Evolutionary conservation across 2,888 invertebrate species (phyloP).

Genomic region (Serrognathus titanus): DNA sequence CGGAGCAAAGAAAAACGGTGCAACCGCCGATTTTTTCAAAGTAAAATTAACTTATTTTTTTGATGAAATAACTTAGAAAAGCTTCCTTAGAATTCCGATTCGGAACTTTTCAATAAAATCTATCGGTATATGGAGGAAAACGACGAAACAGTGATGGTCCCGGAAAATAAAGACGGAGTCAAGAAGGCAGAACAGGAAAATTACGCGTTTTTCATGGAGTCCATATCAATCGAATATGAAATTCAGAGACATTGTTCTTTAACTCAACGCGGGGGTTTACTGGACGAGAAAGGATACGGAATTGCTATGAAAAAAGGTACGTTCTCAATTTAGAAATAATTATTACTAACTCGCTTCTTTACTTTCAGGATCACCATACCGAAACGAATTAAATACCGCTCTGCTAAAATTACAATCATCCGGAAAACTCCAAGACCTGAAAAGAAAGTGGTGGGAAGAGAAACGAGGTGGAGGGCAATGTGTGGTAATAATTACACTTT

Average conservation of each 20-base stretch:
- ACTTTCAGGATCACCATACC: conserved; percentile 46
- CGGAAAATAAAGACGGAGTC: conserved; percentile 66
- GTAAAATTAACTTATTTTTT: conserved; percentile 49
- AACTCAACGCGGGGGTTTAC: conserved; percentile 65
- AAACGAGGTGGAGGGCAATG: conserved; percentile 66
- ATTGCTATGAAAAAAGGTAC: conserved; percentile 79
- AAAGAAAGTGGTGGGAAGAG: conserved; percentile 89
- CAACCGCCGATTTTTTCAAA: conserved; percentile 85
- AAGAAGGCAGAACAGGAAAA: conserved; percentile 46
- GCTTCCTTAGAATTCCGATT: conserved; percentile 60
- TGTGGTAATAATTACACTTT: conserved; percentile 44
- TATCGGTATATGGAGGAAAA: conserved; percentile 71
- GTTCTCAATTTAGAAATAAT: too few species aligned
- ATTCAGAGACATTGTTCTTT: conserved; percentile 74
- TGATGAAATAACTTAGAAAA: too few species aligned
- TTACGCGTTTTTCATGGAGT: conserved; percentile 90
- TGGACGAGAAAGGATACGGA: conserved; percentile 83
- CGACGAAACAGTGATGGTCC: conserved; percentile 53
- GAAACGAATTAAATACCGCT: conserved; percentile 65
- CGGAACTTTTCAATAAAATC: conserved; percentile 75
- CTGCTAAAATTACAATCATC: conserved; percentile 82
- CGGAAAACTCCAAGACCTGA: conserved; percentile 72
- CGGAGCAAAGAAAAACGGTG: conserved; percentile 81
- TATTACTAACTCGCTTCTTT: background rate
- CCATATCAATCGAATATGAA: conserved; percentile 82